These are phyloP conservation scores for Oryctes rhinoceros DNA, from an alignment of 1,140 invertebrate species.

Conservation along the genomic window DNA sequence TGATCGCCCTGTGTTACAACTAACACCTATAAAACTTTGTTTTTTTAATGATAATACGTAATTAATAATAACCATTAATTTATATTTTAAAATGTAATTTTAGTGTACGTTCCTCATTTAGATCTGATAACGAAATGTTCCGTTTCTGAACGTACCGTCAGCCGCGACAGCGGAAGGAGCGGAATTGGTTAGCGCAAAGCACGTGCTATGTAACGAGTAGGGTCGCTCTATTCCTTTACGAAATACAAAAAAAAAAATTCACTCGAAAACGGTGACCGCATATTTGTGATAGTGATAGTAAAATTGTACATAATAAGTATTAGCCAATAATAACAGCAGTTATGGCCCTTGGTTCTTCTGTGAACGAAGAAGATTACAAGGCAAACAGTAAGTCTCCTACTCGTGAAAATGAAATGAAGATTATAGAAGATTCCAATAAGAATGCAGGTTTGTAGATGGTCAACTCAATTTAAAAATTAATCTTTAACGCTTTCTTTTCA, in stretches of 20 bases:
- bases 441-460: neutral
- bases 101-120: neutral
- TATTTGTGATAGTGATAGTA: constrained; percentile 20
- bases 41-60: no score
- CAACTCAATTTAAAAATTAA: neutral
- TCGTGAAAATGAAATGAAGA: constrained; percentile 33
- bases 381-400: constrained; percentile 28
- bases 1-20: no score
- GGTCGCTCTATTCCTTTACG: constrained; percentile 5
- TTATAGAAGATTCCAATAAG: constrained; percentile 32
- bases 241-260: constrained; percentile 26
- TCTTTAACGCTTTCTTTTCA: neutral
- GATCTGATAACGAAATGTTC: neutral
- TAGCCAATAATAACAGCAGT: constrained; percentile 4
- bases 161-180: neutral
- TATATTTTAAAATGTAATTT: no score
- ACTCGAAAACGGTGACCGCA: neutral
- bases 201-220: neutral
- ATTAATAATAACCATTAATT: no score
- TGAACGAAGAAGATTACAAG: constrained; percentile 35
- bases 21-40: no score
- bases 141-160: neutral
- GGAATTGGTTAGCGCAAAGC: no score
- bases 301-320: constrained; percentile 16
- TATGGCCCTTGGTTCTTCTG: constrained; percentile 31